Evolutionary conservation across 2,113 vertebrate genomes (phyloP).

Genomic region (Actinemys pallida): DNA sequence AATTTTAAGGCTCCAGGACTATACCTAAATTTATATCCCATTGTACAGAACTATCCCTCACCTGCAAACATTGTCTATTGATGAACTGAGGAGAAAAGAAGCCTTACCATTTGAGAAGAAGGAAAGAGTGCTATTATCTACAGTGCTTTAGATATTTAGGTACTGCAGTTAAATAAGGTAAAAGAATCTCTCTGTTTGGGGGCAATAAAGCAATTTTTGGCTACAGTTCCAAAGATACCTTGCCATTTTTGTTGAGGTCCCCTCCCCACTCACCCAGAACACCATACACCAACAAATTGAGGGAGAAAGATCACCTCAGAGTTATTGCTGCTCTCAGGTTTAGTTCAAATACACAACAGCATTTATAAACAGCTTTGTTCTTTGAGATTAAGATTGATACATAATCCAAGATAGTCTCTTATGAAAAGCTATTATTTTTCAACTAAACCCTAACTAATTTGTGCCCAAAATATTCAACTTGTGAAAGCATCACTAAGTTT

Average conservation of each 20-base stretch:
- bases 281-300: background rate
- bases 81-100: background rate
- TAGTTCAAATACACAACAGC: background rate
- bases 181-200: background rate
- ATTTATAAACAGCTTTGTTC: background rate
- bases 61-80: background rate
- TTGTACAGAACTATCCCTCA: background rate
- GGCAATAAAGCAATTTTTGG: background rate
- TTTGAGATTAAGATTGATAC: background rate
- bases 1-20: background rate
- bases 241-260: background rate
- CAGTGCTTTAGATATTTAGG: background rate
- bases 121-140: background rate
- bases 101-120: background rate
- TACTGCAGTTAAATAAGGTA: background rate
- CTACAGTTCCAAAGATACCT: background rate
- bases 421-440: background rate
- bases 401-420: background rate
- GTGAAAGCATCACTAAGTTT: background rate
- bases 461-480: background rate
- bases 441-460: background rate
- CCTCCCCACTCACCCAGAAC: background rate
- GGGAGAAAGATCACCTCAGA: background rate
- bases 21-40: background rate
- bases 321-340: background rate